Evolutionary conservation across 2,113 vertebrate genomes (phyloP).

Genomic region (Centropristis striata): DNA sequence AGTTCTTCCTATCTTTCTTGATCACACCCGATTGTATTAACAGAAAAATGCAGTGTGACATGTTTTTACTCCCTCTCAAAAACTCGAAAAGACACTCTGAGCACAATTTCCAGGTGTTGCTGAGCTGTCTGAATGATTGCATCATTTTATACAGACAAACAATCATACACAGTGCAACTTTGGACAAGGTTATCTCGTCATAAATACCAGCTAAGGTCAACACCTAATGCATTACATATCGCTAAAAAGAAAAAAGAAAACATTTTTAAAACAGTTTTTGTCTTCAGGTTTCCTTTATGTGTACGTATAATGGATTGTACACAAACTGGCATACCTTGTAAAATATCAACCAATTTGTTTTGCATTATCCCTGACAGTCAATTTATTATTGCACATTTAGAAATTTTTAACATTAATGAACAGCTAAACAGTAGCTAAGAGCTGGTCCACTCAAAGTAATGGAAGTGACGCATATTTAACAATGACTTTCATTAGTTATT

Average conservation of each 20-base stretch:
- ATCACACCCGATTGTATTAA: slow-evolving; percentile 37
- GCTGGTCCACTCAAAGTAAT: neutral
- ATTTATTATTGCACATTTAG: slow-evolving; percentile 20
- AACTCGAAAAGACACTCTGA: slow-evolving; percentile 8
- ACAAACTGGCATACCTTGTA: slow-evolving; percentile 3
- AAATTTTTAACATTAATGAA: slow-evolving; percentile 8
- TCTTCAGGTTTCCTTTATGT: slow-evolving; percentile 6
- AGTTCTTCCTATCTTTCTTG: slow-evolving; percentile 15
- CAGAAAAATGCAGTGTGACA: slow-evolving; percentile 16
- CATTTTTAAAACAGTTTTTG: slow-evolving; percentile 9
- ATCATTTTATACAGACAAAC: slow-evolving; percentile 40
- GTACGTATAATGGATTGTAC: slow-evolving; percentile 8
- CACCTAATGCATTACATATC: slow-evolving; percentile 21
- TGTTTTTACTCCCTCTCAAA: slow-evolving; percentile 27
- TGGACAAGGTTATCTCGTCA: slow-evolving; percentile 2
- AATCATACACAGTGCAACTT: neutral
- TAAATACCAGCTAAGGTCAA: slow-evolving; percentile 20
- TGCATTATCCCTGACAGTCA: slow-evolving; percentile 1
- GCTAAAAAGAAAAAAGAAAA: neutral
- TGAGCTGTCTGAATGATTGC: slow-evolving; percentile 30
- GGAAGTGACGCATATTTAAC: neutral
- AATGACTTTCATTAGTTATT: neutral
- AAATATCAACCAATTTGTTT: slow-evolving; percentile 36
- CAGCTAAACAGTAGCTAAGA: neutral
- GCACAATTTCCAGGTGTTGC: slow-evolving; percentile 34